phyloP scores from a whole-genome alignment of 2,888 invertebrate species.

The Atrina japonica region DNA sequence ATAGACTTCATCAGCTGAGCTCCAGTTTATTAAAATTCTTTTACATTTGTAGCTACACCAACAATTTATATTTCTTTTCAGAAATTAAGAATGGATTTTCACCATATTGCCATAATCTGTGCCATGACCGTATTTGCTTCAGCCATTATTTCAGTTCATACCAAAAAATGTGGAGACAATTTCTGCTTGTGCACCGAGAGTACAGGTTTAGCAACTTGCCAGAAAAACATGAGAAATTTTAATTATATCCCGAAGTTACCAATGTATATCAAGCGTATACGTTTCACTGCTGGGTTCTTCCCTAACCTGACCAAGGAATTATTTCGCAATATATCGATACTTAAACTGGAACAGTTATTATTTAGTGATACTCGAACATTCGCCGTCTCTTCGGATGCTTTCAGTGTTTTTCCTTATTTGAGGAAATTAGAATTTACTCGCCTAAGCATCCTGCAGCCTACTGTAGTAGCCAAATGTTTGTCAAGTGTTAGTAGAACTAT shows the following conservation, averaged over 20 bases:
- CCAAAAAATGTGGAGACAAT: slow-evolving; percentile 1
- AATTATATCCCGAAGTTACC: slow-evolving; percentile 21
- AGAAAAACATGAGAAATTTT: neutral
- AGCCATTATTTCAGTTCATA: no score
- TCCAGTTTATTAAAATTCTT: no score
- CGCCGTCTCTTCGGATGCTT: slow-evolving; percentile 5
- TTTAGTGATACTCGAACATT: slow-evolving; percentile 12
- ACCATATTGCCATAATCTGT: no score
- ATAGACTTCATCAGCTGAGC: no score
- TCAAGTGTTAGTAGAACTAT: neutral
- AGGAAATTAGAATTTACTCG: slow-evolving; percentile 2
- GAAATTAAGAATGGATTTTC: no score
- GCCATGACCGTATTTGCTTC: no score
- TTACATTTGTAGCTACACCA: no score
- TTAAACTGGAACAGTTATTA: neutral
- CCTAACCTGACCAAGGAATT: neutral
- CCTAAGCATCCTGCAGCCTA: neutral
- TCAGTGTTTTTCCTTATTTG: slow-evolving; percentile 3
- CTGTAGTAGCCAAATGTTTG: neutral
- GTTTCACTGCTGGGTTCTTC: neutral
- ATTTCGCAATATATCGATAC: slow-evolving; percentile 8
- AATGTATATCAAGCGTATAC: neutral
- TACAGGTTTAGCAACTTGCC: neutral
- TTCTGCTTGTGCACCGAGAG: slow-evolving; percentile 6
- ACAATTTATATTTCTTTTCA: no score